Conservation (phyloP, 2,113 vertebrate species). For the Dasypus novemcinctus region DNA sequence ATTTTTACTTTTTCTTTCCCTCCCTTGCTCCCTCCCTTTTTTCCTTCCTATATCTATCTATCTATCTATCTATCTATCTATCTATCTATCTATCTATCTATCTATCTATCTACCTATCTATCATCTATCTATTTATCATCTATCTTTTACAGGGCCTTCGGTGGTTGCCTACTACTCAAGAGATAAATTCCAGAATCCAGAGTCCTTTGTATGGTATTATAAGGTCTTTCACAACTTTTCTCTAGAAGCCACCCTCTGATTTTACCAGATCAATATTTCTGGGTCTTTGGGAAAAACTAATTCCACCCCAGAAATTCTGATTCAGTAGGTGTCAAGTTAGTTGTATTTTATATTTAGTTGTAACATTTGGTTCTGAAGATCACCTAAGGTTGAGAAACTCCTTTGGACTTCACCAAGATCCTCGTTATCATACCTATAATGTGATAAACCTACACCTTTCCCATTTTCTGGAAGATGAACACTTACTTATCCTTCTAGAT, state of each 20-base stretch:
- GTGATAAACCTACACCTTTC: not conserved
- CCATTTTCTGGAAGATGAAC: not conserved
- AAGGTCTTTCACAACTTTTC: not conserved
- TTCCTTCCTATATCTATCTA: not conserved
- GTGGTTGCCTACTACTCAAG: not conserved
- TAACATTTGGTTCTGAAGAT: not conserved
- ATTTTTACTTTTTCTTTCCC: not conserved
- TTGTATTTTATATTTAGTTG: not conserved
- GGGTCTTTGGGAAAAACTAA: not conserved
- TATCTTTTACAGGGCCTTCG: not conserved
- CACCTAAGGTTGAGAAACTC: not conserved
- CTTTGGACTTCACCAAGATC: not conserved
- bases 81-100: not conserved
- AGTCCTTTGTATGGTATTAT: not conserved
- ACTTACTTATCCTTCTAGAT: not conserved
- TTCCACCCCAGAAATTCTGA: conserved; percentile 14
- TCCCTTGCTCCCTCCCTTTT: not conserved
- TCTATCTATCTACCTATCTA: not conserved
- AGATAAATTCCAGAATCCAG: not conserved
- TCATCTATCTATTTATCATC: not conserved
- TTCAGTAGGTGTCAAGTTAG: not conserved
- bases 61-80: not conserved
- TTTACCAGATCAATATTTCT: not conserved
- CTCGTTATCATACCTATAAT: not conserved
- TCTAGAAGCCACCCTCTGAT: conserved; percentile 25